A percentile compares a stretch with the other conserved stretches of the same genome.
phyloP scores from a whole-genome alignment of 2,888 invertebrate species.

The Craniophora ligustri region DNA sequence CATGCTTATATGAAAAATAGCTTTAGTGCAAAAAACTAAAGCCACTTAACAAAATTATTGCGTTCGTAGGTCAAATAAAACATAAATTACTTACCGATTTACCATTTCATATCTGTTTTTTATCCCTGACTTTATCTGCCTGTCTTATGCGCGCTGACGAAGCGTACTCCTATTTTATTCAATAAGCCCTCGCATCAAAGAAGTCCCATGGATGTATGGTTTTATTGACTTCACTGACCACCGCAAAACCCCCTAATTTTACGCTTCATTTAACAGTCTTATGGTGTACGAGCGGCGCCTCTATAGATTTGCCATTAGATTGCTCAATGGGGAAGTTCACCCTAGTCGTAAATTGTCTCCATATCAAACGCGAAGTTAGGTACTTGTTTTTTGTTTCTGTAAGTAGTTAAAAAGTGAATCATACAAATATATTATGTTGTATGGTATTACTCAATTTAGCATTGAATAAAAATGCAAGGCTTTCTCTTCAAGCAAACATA shows the following conservation, averaged over 20 bases:
- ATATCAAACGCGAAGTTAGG: conserved; percentile 64
- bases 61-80: conserved; percentile 10
- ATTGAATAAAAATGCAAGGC: not conserved
- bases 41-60: conserved; percentile 1
- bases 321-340: conserved; percentile 66
- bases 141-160: conserved; percentile 34
- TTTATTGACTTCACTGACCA: conserved; percentile 69
- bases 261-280: conserved; percentile 85
- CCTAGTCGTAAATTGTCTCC: conserved; percentile 69
- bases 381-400: conserved; percentile 31
- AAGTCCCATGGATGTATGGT: conserved; percentile 59
- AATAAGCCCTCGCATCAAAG: conserved; percentile 55
- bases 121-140: conserved; percentile 27
- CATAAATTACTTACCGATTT: conserved; percentile 31
- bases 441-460: conserved; percentile 21
- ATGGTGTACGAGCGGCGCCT: conserved; percentile 78
- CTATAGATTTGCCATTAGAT: conserved; percentile 83
- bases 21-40: not conserved
- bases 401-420: conserved; percentile 25
- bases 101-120: conserved; percentile 37
- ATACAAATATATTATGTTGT: not conserved
- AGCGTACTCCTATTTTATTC: conserved; percentile 47
- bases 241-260: conserved; percentile 83
- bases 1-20: not conserved
- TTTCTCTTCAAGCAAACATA: not conserved